Evolutionary conservation across 2,113 vertebrate genomes (phyloP), one percentile per base, ranked within the genome.

Genomic region (Pogonocichla stellata): DNA sequence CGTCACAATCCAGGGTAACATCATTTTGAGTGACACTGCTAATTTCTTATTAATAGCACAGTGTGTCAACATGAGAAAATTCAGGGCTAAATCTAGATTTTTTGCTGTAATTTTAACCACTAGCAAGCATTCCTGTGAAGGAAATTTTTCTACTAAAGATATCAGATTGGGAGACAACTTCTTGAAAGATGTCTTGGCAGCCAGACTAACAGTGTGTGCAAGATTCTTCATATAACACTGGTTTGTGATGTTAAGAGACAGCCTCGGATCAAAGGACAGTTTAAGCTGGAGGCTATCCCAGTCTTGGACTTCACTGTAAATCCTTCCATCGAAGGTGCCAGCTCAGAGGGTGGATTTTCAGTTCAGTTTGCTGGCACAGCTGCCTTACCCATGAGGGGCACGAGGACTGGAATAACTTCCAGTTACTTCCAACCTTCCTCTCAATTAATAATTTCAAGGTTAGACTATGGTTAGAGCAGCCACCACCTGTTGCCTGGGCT

Each of bases 121-220:
- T 70, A 86, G 50, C 34, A 77, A 82, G 58, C 34, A 83, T 83
- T 88, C 87, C 33, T 93, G 60, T 80, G 75, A 79, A 88, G 71
- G 6, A 85, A 92, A 36, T 67, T 87, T 69, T 85, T 79, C 45
- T 73, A 11, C 60, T 88, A 62, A 86, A 78, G 79, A 80, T 90
- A 92, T 17, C 43, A 90, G 62, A 73, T 36, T 62, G 47, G 66
- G 85, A 94, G 85, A 93, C 31, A 80, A 65, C 36, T 65, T 86
- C 56, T 86, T 80, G 78, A 93, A 93, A 96, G 61, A 79, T 9
- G 5, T 5, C 64, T 94, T 97, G 94, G 93, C 91, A 90, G 67
- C 66, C 64, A 88, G 88, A 88, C 45, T 31, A 88, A 73, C 73
- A 69, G 50, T 16, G 20, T 83, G 34, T 86, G 66, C 90, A 92